Percentiles rank a stretch among this genome's conserved stretches.
Conservation (phyloP, 2,797 vertebrate species). For the Catamblyrhynchus diadema region DNA sequence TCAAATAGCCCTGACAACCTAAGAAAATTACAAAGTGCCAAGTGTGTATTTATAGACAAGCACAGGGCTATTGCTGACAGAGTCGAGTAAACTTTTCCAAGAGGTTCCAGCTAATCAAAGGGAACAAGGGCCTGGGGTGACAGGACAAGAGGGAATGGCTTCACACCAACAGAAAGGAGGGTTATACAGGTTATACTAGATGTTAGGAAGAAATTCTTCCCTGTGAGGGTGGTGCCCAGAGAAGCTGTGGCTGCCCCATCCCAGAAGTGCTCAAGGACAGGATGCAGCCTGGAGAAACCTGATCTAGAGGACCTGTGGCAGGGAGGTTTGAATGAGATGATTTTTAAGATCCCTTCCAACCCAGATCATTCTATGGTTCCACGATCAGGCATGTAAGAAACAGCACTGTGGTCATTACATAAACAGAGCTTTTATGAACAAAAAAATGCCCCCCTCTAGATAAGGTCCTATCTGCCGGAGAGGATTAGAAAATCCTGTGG, state of each 20-base stretch:
- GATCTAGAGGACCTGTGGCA: accelerated
- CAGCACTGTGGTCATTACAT: neutral
- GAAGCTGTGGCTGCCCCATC: neutral
- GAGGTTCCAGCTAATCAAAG: neutral
- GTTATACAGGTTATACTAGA: neutral
- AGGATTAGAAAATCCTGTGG: neutral
- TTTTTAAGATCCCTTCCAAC: neutral
- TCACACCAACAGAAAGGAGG: neutral
- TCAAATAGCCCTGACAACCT: neutral
- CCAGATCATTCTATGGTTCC: neutral
- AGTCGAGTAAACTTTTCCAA: neutral
- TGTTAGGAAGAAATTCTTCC: neutral
- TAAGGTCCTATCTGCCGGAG: accelerated
- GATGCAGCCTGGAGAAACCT: neutral
- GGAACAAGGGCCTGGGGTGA: neutral
- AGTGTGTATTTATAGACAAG: neutral
- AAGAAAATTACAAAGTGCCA: neutral
- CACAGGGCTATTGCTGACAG: neutral
- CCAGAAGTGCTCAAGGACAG: neutral
- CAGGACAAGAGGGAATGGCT: no score
- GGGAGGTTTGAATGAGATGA: neutral
- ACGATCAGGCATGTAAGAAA: neutral
- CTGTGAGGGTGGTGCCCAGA: neutral
- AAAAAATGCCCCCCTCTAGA: neutral
- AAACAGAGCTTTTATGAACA: neutral